Percentiles rank a stretch among this genome's conserved stretches.
phyloP scores from a whole-genome alignment of 2,888 invertebrate genomes.

The Agonopterix arenella region DNA sequence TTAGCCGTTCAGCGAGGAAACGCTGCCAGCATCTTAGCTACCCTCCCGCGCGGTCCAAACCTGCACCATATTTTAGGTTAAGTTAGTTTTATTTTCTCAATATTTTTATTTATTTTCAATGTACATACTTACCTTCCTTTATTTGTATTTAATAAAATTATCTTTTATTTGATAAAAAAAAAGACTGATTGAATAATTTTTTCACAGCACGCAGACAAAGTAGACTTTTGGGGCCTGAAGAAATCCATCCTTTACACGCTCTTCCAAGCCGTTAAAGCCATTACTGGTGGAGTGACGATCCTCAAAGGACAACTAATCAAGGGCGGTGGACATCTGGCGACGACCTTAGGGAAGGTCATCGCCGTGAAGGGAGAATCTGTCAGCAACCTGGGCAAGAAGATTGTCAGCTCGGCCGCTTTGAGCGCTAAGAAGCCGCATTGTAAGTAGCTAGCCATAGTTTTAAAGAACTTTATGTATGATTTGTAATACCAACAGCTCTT shows the following conservation, averaged over 20 bases:
- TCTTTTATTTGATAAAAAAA: too few relatives aligned
- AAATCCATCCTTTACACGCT: conserved; percentile 89
- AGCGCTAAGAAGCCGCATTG: conserved; percentile 63
- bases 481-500: too few relatives aligned
- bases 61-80: too few relatives aligned
- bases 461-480: too few relatives aligned
- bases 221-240: conserved; percentile 86
- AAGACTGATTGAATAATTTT: background rate
- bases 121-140: too few relatives aligned
- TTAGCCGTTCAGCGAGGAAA: too few relatives aligned
- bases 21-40: too few relatives aligned
- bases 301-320: conserved; percentile 92
- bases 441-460: conserved; percentile 1
- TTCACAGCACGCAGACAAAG: conserved; percentile 55
- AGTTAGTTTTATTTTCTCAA: too few relatives aligned
- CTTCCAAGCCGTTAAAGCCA: conserved; percentile 91
- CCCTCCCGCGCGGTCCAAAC: too few relatives aligned
- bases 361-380: conserved; percentile 88
- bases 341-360: conserved; percentile 76
- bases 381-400: conserved; percentile 85
- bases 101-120: too few relatives aligned
- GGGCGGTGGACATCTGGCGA: conserved; percentile 81
- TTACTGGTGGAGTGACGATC: conserved; percentile 91
- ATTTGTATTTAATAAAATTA: too few relatives aligned
- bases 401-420: conserved; percentile 85